Conservation (phyloP, 1,140 invertebrate genomes). For the Trachelipus rathkii region DNA sequence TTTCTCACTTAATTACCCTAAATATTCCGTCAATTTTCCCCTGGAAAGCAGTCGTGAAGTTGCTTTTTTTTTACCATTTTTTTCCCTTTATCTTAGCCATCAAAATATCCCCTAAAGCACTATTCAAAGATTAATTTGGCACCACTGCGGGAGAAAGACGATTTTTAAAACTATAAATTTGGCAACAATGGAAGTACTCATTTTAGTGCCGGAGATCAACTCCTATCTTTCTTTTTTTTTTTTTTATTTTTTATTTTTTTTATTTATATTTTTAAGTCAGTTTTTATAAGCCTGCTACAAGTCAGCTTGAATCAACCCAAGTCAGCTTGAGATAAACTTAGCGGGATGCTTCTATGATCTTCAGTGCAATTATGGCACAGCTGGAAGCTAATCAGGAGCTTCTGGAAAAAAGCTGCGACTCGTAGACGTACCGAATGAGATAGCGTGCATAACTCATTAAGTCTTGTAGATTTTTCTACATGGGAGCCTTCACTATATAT, state of each 20-base stretch:
- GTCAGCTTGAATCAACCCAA: no score
- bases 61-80: not conserved
- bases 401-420: not conserved
- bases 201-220: no score
- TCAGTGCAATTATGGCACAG: not conserved
- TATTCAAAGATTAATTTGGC: not conserved
- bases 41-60: no score
- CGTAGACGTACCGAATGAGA: no score
- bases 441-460: no score
- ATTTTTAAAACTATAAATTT: no score
- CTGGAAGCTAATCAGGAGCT: conserved; percentile 5
- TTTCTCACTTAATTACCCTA: conserved; percentile 2
- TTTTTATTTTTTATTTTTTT: no score
- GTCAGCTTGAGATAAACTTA: not conserved
- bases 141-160: not conserved
- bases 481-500: not conserved
- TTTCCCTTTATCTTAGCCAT: not conserved
- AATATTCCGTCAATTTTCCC: not conserved
- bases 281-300: not conserved
- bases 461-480: no score
- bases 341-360: not conserved
- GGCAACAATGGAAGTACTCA: no score
- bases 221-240: no score
- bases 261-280: not conserved
- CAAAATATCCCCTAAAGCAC: not conserved